A percentile compares a stretch with the other conserved stretches of the same genome.
These are phyloP conservation scores for Parnassius glacialis DNA, from an alignment of 2,888 invertebrate genomes.

Conservation along the genomic window DNA sequence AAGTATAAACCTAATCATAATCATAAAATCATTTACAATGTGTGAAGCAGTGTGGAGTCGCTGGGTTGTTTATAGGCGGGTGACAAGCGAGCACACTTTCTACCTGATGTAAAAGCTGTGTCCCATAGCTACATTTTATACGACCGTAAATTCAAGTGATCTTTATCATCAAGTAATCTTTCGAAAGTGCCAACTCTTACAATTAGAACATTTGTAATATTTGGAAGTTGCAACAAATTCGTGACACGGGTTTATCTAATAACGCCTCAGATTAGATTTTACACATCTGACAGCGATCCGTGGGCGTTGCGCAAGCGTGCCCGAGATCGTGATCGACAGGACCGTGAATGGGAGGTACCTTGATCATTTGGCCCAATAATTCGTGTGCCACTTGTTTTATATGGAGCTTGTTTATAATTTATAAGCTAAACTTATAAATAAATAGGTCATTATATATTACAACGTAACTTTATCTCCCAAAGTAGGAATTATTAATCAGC, in stretches of 20 bases:
- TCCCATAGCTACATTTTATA: no score
- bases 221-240: slow-evolving; percentile 16
- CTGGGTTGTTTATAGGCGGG: no score
- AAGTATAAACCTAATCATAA: no score
- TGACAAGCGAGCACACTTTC: no score
- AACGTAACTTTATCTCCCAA: no score
- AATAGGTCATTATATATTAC: no score
- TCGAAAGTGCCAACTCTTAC: background rate
- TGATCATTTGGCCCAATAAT: slow-evolving; percentile 34
- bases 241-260: slow-evolving; percentile 26
- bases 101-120: no score
- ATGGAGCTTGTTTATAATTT: background rate
- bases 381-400: slow-evolving; percentile 31
- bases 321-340: slow-evolving; percentile 41
- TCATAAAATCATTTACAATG: no score
- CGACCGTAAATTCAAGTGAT: background rate
- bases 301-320: slow-evolving; percentile 35
- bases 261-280: slow-evolving; percentile 27
- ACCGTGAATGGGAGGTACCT: slow-evolving; percentile 43
- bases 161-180: background rate
- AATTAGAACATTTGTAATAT: slow-evolving; percentile 14
- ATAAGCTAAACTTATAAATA: no score
- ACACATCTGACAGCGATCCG: slow-evolving; percentile 29
- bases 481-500: no score
- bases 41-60: no score